Base-by-base conservation (phyloP, 1,140 invertebrate species). In the Drosophila chauvacae region DNA sequence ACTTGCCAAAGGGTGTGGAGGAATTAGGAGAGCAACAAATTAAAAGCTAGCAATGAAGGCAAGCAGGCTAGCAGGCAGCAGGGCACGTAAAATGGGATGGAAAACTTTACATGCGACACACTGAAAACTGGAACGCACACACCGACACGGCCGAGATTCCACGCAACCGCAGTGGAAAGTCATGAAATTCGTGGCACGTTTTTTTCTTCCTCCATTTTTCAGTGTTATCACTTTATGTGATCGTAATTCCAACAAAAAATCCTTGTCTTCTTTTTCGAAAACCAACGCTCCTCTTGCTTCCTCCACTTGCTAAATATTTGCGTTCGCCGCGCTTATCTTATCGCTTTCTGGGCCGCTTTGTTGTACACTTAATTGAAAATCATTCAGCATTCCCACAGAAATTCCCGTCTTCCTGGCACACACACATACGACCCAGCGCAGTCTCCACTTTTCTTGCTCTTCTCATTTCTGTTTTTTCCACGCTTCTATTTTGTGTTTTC, bases 331-430 rank as follows among this genome's bases (percentile, higher is more conserved):
- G 20, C 69, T 86, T 86, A 86, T 86, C 82, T 86, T 86, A 86
- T 86, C 82, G 69, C 57, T 28, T 47, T 61, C 30, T 44, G 28
- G 39, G 53, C 39, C 58, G 79, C 66, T 78, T 77, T 81, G 69
- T 77, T 78, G 69, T 87, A 76, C 83, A 82, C 78, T 87, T 82
- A 86, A 82, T 86, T 81, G 69, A 82, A 86, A 73, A 73, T 73
- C 68, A 44, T 72, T 73, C 45, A 42, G 28, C 44, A 41, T 68
- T 51, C 65, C 61, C 66, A 48, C 47, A 70, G 48, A 66, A 72
- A 59, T 72, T 71, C 42, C 68, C 51, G 68, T 60, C 68, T 72
- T 73, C 70, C 70, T 73, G 70, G 53, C 44, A 64, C 74, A 76
- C 68, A 53, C 48, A 51, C 23, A 26, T 10, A 26, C 26, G 9